Base-by-base conservation (phyloP, 2,797 vertebrate genomes). In the Eospalax fontanierii region DNA sequence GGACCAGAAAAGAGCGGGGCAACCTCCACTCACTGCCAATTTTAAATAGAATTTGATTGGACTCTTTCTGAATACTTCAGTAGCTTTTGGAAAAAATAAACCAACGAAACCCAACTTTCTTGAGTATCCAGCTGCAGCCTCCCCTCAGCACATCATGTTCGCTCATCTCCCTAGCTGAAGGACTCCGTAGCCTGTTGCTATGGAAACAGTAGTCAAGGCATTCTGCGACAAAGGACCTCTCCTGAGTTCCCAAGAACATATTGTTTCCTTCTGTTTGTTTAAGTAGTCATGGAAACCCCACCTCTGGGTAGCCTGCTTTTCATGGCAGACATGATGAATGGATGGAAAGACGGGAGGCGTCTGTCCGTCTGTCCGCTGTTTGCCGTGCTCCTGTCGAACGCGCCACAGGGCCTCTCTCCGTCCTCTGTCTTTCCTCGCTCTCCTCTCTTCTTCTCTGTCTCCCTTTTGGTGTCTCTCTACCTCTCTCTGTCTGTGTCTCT, bases 191-290 rank as follows among this genome's bases (percentile, higher is more conserved):
- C 92, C 57, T 19, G 94, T 97, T 91, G 81, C 96, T 74, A 93
- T 95, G 91, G 96, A 95, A 91, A 97, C 91, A 43, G 16, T 57
- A 93, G 18, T 93, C 61, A 87, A 90, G 86, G 63, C 85, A 92
- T 83, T 33, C 71, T 71, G 33, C 8, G 0, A 89, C n/a, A 30
- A 61, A 90, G 89, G 82, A 38, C 66, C 80, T 87, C 74, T 89
- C 80, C 59, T 35, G 85, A 87, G 83, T 82, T 50, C 59, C 30
- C 54, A 57, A 61, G 94, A 97, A 95, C 81, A 91, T 78, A 80
- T 12, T 95, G 70, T 94, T 93, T 87, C 86, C 63, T 94, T 91
- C 79, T 85, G 4, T 91, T 96, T 75, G 90, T 79, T 88, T 89
- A 79, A 89, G 71, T 38, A 84, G 88, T 74, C 8, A 30, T 40